Conservation (phyloP, 2,888 invertebrate genomes). For the Meta bourneti region DNA sequence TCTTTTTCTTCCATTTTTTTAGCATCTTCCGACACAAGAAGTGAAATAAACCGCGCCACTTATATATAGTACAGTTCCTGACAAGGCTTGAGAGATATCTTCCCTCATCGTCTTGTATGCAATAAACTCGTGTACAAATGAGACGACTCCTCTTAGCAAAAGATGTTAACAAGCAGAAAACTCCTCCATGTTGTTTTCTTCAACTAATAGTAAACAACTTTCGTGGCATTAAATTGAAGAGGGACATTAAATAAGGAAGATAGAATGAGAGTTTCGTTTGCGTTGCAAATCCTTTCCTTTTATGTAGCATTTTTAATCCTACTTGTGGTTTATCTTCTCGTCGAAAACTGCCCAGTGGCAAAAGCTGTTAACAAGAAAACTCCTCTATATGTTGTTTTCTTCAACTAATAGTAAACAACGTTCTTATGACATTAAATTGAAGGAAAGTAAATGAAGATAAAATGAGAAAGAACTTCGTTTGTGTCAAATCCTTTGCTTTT, state of each 20-base stretch:
- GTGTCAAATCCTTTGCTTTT: no score
- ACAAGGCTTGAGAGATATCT: conserved; percentile 9
- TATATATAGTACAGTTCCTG: conserved; percentile 24
- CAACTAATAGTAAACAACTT: not conserved
- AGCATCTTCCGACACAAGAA: not conserved
- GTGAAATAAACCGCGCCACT: conserved; percentile 4
- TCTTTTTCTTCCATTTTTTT: not conserved
- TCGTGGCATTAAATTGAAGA: no score
- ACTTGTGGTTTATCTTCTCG: no score
- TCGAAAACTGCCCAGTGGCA: no score
- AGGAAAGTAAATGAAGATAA: no score
- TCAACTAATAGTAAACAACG: not conserved
- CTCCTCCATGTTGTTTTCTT: not conserved
- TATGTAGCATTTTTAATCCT: no score
- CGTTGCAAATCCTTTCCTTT: no score
- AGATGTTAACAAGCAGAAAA: not conserved
- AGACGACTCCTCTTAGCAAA: not conserved
- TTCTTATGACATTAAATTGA: no score
- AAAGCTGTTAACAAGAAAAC: conserved; percentile 6
- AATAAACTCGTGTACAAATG: not conserved
- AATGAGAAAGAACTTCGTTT: no score
- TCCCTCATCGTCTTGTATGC: not conserved
- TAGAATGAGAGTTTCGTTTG: no score
- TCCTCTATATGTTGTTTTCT: not conserved
- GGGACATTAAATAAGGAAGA: no score